A percentile compares a stretch with the other conserved stretches of the same genome.
Conservation (phyloP, 2,113 vertebrate species). For the Phylloscopus whistleri region DNA sequence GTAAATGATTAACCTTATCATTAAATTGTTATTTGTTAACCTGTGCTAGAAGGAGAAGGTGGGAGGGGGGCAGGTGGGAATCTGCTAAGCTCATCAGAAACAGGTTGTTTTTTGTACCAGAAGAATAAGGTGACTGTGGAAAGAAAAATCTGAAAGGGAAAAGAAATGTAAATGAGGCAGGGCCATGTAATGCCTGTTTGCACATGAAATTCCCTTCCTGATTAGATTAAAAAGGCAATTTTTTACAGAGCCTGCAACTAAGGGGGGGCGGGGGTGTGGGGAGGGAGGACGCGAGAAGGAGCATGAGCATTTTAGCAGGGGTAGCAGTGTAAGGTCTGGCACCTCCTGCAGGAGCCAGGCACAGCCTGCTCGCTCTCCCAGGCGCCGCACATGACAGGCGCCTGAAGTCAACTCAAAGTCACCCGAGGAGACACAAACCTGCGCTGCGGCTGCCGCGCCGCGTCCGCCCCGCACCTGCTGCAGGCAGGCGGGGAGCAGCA, state of each 20-base stretch:
- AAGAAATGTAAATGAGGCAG: constrained; percentile 25
- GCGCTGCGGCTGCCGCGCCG: neutral
- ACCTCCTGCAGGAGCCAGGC: constrained; percentile 42
- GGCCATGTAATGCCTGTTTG: constrained; percentile 32
- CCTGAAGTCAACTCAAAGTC: constrained; percentile 66
- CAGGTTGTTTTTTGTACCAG: neutral
- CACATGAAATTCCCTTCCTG: constrained; percentile 44
- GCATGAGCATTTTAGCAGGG: constrained; percentile 10
- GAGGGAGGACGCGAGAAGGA: neutral
- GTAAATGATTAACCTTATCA: constrained; percentile 76
- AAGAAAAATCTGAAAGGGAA: neutral
- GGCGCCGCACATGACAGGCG: constrained; percentile 17
- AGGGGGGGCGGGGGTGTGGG: neutral
- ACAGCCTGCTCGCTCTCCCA: neutral
- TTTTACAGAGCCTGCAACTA: constrained; percentile 35
- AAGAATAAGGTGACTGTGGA: neutral
- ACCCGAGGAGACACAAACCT: neutral
- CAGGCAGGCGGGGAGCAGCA: neutral
- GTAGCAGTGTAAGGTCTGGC: neutral
- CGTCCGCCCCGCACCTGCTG: constrained; percentile 63
- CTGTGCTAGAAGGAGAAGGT: neutral
- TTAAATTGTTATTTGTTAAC: constrained; percentile 67
- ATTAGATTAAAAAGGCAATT: constrained; percentile 56
- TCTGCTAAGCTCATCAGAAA: constrained; percentile 1
- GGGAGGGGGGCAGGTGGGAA: neutral